Evolutionary conservation across 2,888 invertebrate species (phyloP), one percentile per base, ranked within the genome.

Genomic region (Dynastes tityus): DNA sequence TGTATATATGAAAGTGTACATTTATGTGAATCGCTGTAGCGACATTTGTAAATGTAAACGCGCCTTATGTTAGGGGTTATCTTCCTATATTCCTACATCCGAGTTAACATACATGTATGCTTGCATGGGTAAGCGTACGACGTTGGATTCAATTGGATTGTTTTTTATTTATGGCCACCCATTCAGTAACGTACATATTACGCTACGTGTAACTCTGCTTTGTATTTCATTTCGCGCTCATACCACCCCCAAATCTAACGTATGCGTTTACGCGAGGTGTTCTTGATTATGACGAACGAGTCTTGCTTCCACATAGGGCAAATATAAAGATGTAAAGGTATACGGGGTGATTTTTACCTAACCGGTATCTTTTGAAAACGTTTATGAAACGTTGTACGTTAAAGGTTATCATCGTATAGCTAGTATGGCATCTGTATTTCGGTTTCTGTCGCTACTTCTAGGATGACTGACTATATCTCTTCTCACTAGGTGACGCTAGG

Each of bases 21-120:
- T 29, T 11, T 70, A 70, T 70, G n/a, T 27, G 68, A 11, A n/a
- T 13, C 8, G 13, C 5, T n/a, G 53, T 22, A 4, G 55, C 8
- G 2, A 27, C 53, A 70, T 32, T 75, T 75, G 67, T 78, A 81
- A 82, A 81, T 75, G 67, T 78, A 80, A 82, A 81, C 80, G 82
- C 13, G 53, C 53, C 53, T n/a, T 53, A 53, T n/a, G 22, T 58
- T 22, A 22, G 55, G 82, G 82, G 82, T 82, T 82, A 81, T 82
- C 82, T 81, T 77, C 80, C 76, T 81, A 81, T 81, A 55, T 55
- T 32, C 32, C 13, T 22, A 22, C 22, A 5, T 58, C 5, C 22
- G 8, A 58, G 5, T 29, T 40, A 4, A 16, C 64, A 40, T 64
- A 64, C 11, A 5, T 37, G 32, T 37, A 37, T 5, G 32, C 32